Evolutionary conservation across 1,140 invertebrate species (phyloP), one percentile per base, ranked within the genome.

Genomic region (Mycetomoellerius zeteki): DNA sequence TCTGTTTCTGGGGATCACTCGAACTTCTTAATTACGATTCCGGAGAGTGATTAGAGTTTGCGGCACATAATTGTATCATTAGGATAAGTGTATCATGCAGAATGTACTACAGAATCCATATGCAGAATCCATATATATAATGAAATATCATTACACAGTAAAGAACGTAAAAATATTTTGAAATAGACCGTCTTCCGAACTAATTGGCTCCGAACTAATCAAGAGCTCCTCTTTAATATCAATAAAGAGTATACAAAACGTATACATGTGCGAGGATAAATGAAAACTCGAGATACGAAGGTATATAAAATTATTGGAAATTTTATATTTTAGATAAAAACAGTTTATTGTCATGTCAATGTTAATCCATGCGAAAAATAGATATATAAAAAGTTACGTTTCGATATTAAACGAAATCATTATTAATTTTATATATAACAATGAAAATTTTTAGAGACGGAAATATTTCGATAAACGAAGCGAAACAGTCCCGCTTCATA

Each of bases 1-100:
- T 86, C 84, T 90, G 86, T 90, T 91, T 89, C 86, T 62, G 52
- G 27, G 60, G 86, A 86, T 88, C 90, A 60, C 87, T 89, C 37
- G 77, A 27, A 54, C 73, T 76, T 77, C 86, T 91, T 91, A 88
- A 91, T 91, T 88, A 73, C 86, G 50, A 71, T 75, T 27, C 54
- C 78, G 30, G 56, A 54, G 5, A 56, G 64, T 71, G 62, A 84
- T 84, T 73, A 84, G 27, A 27, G 69, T 75, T 33, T 50, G 27
- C 30, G 47, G 19, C 5, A 24, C 10, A 54, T 16, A 50, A 54
- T 54, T 84, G 69, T 50, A 16, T 73, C 54, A 84, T 84, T 84
- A 84, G 58, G 54, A 60, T 60, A 75, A 62, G n/a, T n/a, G n/a
- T n/a, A n/a, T n/a, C n/a, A n/a, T 62, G 37, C n/a, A 10, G 24